Conservation (phyloP, 2,113 vertebrate species). For the Pontoporia blainvillei region DNA sequence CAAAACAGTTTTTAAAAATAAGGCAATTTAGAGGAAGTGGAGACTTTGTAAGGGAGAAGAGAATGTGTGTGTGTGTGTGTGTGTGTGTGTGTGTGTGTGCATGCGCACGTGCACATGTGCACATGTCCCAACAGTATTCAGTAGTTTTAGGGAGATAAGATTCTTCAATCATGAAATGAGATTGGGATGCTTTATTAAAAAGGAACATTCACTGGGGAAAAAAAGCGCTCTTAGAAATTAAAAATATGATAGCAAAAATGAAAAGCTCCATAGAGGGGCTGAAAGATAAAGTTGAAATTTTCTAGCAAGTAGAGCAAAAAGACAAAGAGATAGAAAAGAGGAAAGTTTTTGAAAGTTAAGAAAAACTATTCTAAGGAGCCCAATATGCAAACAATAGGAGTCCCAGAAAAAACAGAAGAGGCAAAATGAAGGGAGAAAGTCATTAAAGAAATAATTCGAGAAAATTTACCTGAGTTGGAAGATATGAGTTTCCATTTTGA, state of each 20-base stretch:
- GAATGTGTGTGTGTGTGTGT: not conserved
- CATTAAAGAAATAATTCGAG: not conserved
- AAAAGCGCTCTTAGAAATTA: not conserved
- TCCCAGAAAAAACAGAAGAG: not conserved
- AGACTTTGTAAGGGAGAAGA: not conserved
- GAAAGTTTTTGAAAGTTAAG: not conserved
- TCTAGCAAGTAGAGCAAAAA: not conserved
- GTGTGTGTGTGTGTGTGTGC: not conserved
- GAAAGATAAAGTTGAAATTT: slow-evolving; percentile 19
- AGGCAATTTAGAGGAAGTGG: not conserved
- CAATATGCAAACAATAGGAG: not conserved
- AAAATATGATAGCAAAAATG: not conserved
- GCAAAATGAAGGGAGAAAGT: not conserved
- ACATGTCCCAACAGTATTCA: not conserved
- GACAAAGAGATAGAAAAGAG: not conserved
- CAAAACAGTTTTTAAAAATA: not conserved
- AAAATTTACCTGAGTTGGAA: not conserved
- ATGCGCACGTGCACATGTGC: rapidly evolving
- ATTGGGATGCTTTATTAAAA: not conserved
- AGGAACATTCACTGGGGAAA: not conserved
- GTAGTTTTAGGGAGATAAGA: not conserved
- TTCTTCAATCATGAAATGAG: not conserved
- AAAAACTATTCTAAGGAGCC: not conserved
- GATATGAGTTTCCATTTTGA: not conserved
- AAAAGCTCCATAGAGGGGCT: not conserved